phyloP scores from a whole-genome alignment of 2,888 invertebrate genomes.

The Euproctis similis region DNA sequence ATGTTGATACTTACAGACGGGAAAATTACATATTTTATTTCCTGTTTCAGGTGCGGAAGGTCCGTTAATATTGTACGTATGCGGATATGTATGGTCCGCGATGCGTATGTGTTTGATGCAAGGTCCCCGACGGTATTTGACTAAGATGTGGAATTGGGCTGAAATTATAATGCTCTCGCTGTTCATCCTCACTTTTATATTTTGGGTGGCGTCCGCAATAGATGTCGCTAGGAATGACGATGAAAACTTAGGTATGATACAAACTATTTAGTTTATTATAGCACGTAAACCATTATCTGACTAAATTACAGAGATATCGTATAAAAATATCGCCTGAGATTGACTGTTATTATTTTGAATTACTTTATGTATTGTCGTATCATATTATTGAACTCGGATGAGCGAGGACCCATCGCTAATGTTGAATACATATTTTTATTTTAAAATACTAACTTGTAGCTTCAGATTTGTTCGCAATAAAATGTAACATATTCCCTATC shows the following conservation, averaged over 20 bases:
- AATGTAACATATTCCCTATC: no score
- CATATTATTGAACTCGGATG: no score
- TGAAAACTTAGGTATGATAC: conserved; percentile 19
- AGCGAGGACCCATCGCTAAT: no score
- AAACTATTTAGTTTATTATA: neutral
- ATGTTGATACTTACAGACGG: neutral
- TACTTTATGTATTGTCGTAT: no score
- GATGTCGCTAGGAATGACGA: conserved; percentile 41
- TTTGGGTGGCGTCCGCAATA: conserved; percentile 77
- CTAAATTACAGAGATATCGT: conserved; percentile 1
- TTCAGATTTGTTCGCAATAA: no score
- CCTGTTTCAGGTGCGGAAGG: conserved; percentile 37
- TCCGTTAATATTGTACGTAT: conserved; percentile 64
- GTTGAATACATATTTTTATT: no score
- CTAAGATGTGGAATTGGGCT: conserved; percentile 78
- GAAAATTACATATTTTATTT: conserved; percentile 2
- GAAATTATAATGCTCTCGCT: conserved; percentile 76
- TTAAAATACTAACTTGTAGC: no score
- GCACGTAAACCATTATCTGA: conserved; percentile 2
- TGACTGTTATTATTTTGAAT: neutral
- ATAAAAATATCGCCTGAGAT: no score
- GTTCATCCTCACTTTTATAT: conserved; percentile 76
- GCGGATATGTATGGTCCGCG: conserved; percentile 74
- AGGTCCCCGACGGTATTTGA: conserved; percentile 74
- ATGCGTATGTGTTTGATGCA: conserved; percentile 73